A percentile compares a stretch with the other conserved stretches of the same genome.
Conservation (phyloP, 2,113 vertebrate species). For the Piprites chloris region DNA sequence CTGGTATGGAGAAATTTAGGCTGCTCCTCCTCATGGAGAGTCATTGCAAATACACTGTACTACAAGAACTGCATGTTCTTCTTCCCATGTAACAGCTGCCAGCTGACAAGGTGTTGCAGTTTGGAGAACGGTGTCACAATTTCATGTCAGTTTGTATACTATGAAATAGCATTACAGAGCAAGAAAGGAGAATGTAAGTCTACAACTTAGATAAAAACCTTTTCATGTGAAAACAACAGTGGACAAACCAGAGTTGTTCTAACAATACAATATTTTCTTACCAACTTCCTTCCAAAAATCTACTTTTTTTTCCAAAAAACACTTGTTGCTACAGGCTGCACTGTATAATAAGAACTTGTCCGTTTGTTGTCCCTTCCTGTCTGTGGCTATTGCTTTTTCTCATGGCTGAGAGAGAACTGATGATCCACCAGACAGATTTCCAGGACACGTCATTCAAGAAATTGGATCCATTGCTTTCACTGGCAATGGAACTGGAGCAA, state of each 20-base stretch:
- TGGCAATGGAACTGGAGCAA: background rate
- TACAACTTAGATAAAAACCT: background rate
- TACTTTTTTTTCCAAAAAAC: no score
- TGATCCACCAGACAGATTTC: background rate
- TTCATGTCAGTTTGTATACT: background rate
- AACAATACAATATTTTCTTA: background rate
- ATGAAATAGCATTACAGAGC: background rate
- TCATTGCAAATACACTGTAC: background rate
- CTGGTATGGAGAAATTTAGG: background rate
- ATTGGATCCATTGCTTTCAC: background rate
- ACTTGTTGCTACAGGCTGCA: background rate
- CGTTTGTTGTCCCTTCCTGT: background rate
- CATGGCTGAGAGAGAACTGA: background rate
- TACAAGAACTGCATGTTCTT: background rate
- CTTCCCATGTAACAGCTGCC: background rate
- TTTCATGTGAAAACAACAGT: background rate
- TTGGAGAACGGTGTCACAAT: fast-evolving
- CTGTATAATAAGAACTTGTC: background rate
- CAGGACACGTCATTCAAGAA: background rate
- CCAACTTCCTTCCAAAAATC: background rate
- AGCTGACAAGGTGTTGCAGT: background rate
- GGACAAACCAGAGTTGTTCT: background rate
- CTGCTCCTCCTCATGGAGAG: background rate
- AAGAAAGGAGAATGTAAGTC: background rate
- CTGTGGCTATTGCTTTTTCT: background rate